Conservation (phyloP, 2,113 vertebrate species). For the Pseudonaja textilis region DNA sequence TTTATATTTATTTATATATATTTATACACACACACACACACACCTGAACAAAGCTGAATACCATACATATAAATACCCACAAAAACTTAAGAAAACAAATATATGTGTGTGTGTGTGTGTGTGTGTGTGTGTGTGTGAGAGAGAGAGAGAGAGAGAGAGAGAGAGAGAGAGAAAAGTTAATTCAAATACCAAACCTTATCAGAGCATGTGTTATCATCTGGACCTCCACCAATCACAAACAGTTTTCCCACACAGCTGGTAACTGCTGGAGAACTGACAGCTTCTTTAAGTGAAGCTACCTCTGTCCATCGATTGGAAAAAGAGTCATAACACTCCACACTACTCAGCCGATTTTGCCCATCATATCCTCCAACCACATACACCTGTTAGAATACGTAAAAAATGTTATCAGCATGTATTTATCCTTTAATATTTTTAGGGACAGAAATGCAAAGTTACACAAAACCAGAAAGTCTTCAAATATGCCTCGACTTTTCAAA, state of each 20-base stretch:
- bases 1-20: too few species aligned
- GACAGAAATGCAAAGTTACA: not conserved
- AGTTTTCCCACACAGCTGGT: conserved; percentile 90
- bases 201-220: conserved; percentile 94
- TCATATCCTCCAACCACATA: conserved; percentile 96
- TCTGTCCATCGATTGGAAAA: conserved; percentile 98
- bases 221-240: conserved; percentile 94
- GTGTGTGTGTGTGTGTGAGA: too few species aligned
- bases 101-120: too few species aligned
- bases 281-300: conserved; percentile 93
- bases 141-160: too few species aligned
- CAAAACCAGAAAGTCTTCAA: conserved; percentile 18
- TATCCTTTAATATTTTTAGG: not conserved
- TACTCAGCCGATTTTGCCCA: conserved; percentile 93
- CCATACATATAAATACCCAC: too few species aligned
- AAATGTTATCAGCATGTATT: accelerated
- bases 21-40: too few species aligned
- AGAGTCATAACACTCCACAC: conserved; percentile 94
- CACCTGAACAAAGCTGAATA: too few species aligned
- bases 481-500: not conserved
- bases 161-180: accelerated
- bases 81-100: too few species aligned
- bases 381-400: conserved; percentile 71
- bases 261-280: conserved; percentile 93
- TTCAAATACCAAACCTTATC: conserved; percentile 82